These are phyloP conservation scores for Tympanuchus pallidicinctus DNA, from an alignment of 2,113 vertebrate genomes.

Conservation along the genomic window DNA sequence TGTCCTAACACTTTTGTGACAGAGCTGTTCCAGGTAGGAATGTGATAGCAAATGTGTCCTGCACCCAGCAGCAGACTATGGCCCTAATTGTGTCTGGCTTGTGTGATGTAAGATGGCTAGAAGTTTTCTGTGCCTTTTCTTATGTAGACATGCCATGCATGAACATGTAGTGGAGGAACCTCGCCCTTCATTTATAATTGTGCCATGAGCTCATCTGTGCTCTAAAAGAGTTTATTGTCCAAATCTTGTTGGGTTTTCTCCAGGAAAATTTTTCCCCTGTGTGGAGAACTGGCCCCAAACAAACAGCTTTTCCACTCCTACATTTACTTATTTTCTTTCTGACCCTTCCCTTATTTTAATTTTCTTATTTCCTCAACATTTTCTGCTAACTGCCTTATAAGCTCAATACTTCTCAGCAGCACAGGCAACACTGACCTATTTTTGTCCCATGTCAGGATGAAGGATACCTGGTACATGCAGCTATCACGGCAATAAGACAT, in stretches of 20 bases:
- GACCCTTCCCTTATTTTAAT: background rate
- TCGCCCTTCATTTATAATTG: constrained; percentile 46
- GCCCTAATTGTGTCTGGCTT: background rate
- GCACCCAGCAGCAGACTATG: background rate
- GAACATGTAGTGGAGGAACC: constrained; percentile 39
- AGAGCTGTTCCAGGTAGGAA: background rate
- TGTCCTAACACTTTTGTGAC: background rate
- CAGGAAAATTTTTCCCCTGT: background rate
- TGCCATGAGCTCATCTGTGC: constrained; percentile 42
- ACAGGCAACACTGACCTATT: background rate
- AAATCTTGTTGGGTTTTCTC: background rate
- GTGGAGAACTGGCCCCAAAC: background rate
- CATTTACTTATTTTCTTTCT: background rate
- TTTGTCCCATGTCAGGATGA: background rate
- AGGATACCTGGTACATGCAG: background rate
- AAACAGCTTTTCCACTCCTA: background rate
- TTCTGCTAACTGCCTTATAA: background rate
- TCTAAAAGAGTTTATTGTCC: constrained; percentile 52
- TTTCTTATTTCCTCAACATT: background rate
- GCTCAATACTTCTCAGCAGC: background rate
- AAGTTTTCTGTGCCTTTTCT: background rate
- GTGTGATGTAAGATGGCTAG: background rate
- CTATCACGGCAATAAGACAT: rapidly evolving
- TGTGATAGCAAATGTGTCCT: background rate
- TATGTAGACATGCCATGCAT: background rate